Percentiles rank a stretch among this genome's conserved stretches.
phyloP scores from a whole-genome alignment of 2,888 invertebrate genomes.

The Rhagophthalmus giganteus region DNA sequence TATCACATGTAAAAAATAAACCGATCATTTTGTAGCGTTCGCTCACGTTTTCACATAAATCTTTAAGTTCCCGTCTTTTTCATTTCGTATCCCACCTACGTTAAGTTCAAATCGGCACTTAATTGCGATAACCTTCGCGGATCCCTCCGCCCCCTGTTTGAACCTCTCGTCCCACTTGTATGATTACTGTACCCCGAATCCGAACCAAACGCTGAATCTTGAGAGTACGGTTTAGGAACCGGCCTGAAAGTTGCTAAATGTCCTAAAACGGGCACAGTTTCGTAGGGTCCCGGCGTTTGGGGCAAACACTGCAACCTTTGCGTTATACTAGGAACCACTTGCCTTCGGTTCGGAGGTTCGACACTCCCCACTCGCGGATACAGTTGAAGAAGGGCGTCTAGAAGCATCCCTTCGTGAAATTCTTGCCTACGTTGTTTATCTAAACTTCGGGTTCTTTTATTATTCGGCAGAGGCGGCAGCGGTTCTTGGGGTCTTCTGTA shows the following conservation, averaged over 20 bases:
- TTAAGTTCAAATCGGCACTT: slow-evolving; percentile 54
- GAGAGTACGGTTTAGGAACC: slow-evolving; percentile 67
- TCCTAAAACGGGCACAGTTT: slow-evolving; percentile 70
- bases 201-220: slow-evolving; percentile 79
- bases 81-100: too few relatives aligned
- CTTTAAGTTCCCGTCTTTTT: too few relatives aligned
- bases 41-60: slow-evolving; percentile 10
- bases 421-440: slow-evolving; percentile 65
- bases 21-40: slow-evolving; percentile 13
- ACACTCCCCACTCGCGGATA: slow-evolving; percentile 74
- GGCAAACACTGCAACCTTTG: slow-evolving; percentile 54
- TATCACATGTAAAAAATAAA: slow-evolving; percentile 37
- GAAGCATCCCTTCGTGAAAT: slow-evolving; percentile 78
- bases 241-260: slow-evolving; percentile 66
- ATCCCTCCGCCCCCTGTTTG: slow-evolving; percentile 50
- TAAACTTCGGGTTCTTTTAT: slow-evolving; percentile 58
- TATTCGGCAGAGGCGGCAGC: slow-evolving; percentile 62
- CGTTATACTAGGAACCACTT: slow-evolving; percentile 51
- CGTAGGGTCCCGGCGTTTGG: slow-evolving; percentile 61
- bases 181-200: slow-evolving; percentile 86
- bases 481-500: slow-evolving; percentile 65
- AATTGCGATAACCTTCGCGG: slow-evolving; percentile 53
- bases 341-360: slow-evolving; percentile 54
- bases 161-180: slow-evolving; percentile 63
- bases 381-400: slow-evolving; percentile 71